phyloP scores from a whole-genome alignment of 2,113 vertebrate genomes.

The Amia ocellicauda region DNA sequence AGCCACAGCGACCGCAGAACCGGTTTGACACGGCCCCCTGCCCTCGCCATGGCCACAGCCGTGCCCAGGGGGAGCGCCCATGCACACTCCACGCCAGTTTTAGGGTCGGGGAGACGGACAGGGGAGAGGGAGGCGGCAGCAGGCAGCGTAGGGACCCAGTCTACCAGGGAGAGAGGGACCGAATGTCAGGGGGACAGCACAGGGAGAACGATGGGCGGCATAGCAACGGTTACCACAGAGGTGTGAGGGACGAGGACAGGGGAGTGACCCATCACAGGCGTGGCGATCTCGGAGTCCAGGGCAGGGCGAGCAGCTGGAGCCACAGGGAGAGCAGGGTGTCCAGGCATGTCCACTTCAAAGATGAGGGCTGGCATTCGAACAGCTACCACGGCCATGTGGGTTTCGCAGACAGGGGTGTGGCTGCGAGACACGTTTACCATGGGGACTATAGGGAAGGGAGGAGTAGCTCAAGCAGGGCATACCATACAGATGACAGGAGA shows the following conservation, averaged over 20 bases:
- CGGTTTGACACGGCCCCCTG: slow-evolving; percentile 28
- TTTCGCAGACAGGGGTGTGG: slow-evolving; percentile 53
- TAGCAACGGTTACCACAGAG: not conserved
- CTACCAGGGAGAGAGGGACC: slow-evolving; percentile 18
- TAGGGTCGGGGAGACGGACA: slow-evolving; percentile 18
- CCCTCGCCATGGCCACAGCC: not conserved
- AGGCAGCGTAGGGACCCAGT: slow-evolving; percentile 19
- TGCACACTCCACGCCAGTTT: slow-evolving; percentile 35
- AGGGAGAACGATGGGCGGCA: not conserved
- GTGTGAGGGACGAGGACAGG: not conserved
- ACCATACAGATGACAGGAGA: not conserved
- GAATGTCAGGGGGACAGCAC: not conserved
- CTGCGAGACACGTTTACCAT: slow-evolving; percentile 37
- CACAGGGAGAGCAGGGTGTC: slow-evolving; percentile 37
- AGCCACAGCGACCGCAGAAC: slow-evolving; percentile 34
- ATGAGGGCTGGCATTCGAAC: slow-evolving; percentile 21
- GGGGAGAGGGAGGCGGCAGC: slow-evolving; percentile 14
- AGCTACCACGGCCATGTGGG: slow-evolving; percentile 32
- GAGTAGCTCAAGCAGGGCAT: not conserved
- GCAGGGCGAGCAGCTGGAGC: slow-evolving; percentile 45
- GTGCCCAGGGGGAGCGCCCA: slow-evolving; percentile 18
- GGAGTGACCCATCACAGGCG: slow-evolving; percentile 28
- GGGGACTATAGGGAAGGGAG: slow-evolving; percentile 30
- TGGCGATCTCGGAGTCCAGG: not conserved
- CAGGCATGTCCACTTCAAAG: slow-evolving; percentile 58